A percentile compares a stretch with the other conserved stretches of the same genome.
Evolutionary conservation across 2,797 vertebrate species (phyloP).

Genomic region (Lacerta bilineata): DNA sequence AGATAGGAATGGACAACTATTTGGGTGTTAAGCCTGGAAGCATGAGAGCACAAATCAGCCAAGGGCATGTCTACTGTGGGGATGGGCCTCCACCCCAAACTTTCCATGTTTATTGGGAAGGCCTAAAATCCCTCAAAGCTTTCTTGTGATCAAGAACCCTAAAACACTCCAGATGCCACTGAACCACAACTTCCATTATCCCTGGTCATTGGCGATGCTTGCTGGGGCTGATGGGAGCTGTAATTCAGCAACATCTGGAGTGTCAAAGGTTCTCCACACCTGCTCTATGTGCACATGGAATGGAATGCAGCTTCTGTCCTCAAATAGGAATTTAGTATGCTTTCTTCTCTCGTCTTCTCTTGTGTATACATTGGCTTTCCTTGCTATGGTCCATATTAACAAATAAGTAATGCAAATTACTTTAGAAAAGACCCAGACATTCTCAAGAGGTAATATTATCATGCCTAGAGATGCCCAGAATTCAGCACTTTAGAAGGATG

Average conservation of each 20-base stretch:
- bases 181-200: background rate
- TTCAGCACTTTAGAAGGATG: background rate
- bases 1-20: background rate
- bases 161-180: too few species aligned
- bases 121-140: too few species aligned
- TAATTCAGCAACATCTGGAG: too few species aligned
- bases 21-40: background rate
- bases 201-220: too few species aligned
- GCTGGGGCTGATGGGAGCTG: too few species aligned
- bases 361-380: background rate
- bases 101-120: background rate
- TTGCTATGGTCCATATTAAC: background rate
- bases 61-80: too few species aligned
- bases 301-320: background rate
- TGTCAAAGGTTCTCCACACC: too few species aligned
- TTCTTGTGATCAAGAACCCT: too few species aligned
- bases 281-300: background rate
- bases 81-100: background rate
- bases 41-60: background rate
- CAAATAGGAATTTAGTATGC: background rate
- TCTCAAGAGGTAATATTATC: background rate
- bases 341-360: background rate
- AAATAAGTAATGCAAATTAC: background rate
- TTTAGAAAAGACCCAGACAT: background rate
- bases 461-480: background rate